Evolutionary conservation across 2,888 invertebrate genomes (phyloP).

Genomic region (Thalpophila matura): DNA sequence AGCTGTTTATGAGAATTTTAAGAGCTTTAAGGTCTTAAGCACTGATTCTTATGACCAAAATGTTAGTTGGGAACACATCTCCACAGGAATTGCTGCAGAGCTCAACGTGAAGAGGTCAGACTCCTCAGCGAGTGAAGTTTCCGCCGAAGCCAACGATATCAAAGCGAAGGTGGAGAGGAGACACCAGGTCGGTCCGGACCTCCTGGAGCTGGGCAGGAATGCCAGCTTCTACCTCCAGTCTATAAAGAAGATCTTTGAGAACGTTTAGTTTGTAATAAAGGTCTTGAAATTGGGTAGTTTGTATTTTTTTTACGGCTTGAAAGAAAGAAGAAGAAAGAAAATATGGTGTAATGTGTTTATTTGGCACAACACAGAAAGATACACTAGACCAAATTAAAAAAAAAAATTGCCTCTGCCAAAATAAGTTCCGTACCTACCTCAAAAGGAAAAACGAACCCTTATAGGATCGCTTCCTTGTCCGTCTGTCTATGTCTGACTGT

Average conservation of each 20-base stretch:
- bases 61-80: too few species aligned
- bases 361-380: too few species aligned
- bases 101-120: background rate
- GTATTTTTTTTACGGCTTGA: background rate
- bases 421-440: too few species aligned
- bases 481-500: too few species aligned
- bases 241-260: constrained; percentile 67
- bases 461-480: too few species aligned
- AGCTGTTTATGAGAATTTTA: too few species aligned
- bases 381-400: too few species aligned
- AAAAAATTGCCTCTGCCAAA: too few species aligned
- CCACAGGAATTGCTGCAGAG: constrained; percentile 11
- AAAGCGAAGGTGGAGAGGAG: constrained; percentile 19
- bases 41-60: background rate
- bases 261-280: constrained; percentile 51
- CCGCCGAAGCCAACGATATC: constrained; percentile 8
- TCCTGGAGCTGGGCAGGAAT: constrained; percentile 64
- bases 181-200: constrained; percentile 30
- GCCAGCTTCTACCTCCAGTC: constrained; percentile 67
- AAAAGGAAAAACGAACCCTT: too few species aligned
- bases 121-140: constrained; percentile 20
- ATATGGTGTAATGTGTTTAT: background rate
- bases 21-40: background rate
- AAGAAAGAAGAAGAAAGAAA: too few species aligned
- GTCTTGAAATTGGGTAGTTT: background rate